Percentiles rank a stretch among this genome's conserved stretches.
Conservation (phyloP, 23 tunicate species). For the Diplosoma virens region DNA sequence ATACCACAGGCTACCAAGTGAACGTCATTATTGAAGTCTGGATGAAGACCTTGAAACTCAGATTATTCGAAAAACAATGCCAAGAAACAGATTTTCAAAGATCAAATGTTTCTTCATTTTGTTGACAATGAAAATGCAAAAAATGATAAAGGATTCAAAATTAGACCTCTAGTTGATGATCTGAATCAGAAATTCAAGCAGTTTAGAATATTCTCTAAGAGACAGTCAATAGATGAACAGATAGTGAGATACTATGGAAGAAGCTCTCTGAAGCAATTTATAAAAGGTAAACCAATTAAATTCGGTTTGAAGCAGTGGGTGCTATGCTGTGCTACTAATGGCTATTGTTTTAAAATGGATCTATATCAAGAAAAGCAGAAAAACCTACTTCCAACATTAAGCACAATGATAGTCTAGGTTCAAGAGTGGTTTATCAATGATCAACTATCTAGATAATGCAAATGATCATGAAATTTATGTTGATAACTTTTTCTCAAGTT, state of each 20-base stretch:
- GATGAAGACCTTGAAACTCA: not conserved
- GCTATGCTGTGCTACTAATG: not conserved
- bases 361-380: not conserved
- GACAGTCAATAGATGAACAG: not conserved
- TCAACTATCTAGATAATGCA: too few species aligned
- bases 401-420: not conserved
- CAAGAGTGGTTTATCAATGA: not conserved
- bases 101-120: not conserved
- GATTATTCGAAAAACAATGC: not conserved
- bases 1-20: not conserved
- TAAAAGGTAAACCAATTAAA: not conserved
- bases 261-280: not conserved
- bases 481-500: not conserved
- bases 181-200: not conserved
- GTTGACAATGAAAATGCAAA: not conserved
- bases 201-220: not conserved
- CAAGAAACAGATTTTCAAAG: not conserved
- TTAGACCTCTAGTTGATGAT: not conserved
- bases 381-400: too few species aligned
- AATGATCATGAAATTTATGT: not conserved
- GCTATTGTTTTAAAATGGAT: not conserved
- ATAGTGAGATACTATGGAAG: not conserved
- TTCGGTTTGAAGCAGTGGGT: constrained; percentile 3
- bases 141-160: not conserved
- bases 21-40: not conserved